Evolutionary conservation across 1,140 invertebrate genomes (phyloP).

Genomic region (Eupristina koningsbergeri): DNA sequence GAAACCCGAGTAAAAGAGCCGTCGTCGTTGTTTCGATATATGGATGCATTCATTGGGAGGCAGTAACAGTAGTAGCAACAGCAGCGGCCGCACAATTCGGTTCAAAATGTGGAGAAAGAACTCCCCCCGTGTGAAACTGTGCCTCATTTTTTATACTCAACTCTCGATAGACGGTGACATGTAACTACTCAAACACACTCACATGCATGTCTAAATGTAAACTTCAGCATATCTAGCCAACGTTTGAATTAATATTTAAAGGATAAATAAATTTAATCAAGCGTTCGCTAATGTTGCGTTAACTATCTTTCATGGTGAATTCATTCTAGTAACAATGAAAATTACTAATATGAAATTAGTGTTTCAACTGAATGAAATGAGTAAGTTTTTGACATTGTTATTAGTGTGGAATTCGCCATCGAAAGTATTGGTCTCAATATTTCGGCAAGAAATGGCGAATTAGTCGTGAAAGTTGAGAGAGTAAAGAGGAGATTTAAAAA

Average conservation of each 20-base stretch:
- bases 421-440: constrained; percentile 11
- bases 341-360: constrained; percentile 4
- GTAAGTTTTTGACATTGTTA: background rate
- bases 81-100: constrained; percentile 60
- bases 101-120: constrained; percentile 44
- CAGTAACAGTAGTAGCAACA: constrained; percentile 64
- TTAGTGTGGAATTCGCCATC: constrained; percentile 12
- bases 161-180: constrained; percentile 52
- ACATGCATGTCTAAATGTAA: constrained; percentile 33
- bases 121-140: constrained; percentile 72
- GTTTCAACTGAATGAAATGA: background rate
- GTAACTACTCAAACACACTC: constrained; percentile 30
- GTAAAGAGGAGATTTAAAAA: constrained; percentile 54
- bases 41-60: constrained; percentile 72
- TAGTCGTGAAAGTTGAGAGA: constrained; percentile 49
- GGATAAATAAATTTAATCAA: constrained; percentile 21
- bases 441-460: constrained; percentile 30
- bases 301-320: constrained; percentile 27
- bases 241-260: constrained; percentile 3
- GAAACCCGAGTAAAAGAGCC: constrained; percentile 57
- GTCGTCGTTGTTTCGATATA: constrained; percentile 65
- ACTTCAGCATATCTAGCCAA: constrained; percentile 44
- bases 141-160: constrained; percentile 72
- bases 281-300: constrained; percentile 38
- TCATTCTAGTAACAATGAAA: constrained; percentile 25